phyloP scores from a whole-genome alignment of 1,140 invertebrate genomes.

The Ceratosolen solmsi region DNA sequence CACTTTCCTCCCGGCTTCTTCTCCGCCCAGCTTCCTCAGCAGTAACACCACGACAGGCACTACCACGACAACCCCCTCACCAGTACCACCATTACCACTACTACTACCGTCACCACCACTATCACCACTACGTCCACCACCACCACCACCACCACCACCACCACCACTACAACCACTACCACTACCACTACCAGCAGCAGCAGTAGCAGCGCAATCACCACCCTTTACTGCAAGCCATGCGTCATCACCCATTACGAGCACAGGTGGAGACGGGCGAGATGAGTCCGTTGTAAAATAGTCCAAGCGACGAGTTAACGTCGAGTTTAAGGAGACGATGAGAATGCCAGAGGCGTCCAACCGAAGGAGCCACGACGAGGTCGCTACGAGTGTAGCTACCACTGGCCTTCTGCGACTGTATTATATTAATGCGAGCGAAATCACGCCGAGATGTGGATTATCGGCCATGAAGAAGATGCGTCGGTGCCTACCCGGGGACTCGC shows the following conservation, averaged over 20 bases:
- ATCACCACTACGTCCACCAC: too few relatives aligned
- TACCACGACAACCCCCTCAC: neutral
- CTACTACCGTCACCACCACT: too few relatives aligned
- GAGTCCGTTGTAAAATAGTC: conserved; percentile 56
- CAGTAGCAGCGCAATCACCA: too few relatives aligned
- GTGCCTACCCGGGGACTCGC: neutral
- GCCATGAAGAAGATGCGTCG: neutral
- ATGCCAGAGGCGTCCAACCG: neutral
- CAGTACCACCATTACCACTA: too few relatives aligned
- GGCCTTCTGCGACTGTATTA: conserved; percentile 64
- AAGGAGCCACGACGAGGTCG: conserved; percentile 13
- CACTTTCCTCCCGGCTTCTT: conserved; percentile 57
- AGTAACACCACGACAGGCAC: neutral
- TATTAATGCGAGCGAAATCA: conserved; percentile 56
- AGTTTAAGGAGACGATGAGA: conserved; percentile 52
- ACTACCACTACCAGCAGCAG: too few relatives aligned
- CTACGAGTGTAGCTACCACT: neutral
- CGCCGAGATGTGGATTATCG: conserved; percentile 18
- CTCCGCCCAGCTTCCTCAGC: conserved; percentile 47
- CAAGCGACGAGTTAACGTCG: conserved; percentile 4
- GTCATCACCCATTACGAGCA: neutral
- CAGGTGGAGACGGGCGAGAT: conserved; percentile 54
- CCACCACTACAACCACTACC: neutral
- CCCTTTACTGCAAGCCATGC: neutral
- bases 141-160: too few relatives aligned